Evolutionary conservation across 2,113 vertebrate species (phyloP).

Genomic region (Butorides virescens): DNA sequence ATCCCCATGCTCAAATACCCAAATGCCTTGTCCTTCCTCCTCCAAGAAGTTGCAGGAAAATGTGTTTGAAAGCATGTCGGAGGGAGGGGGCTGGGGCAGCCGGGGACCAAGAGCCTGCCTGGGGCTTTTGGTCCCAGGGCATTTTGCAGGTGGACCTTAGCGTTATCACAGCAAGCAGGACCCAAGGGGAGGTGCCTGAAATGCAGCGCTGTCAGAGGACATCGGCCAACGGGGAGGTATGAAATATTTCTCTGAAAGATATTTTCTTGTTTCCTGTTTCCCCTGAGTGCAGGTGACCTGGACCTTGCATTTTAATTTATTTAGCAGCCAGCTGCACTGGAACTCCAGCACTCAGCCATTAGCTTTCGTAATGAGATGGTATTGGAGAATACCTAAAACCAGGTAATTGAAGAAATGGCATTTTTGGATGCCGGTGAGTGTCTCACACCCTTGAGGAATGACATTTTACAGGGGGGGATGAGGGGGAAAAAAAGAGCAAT

Average conservation of each 20-base stretch:
- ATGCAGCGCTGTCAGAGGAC: rapidly evolving
- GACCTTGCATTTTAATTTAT: not conserved
- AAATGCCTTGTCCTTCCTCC: not conserved
- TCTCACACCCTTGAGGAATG: constrained; percentile 1
- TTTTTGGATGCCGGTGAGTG: not conserved
- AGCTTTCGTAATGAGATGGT: not conserved
- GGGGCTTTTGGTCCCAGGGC: rapidly evolving
- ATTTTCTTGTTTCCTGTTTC: not conserved
- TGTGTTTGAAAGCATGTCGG: not conserved
- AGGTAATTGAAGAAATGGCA: not conserved
- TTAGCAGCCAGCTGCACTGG: not conserved
- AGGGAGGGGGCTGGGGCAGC: not conserved
- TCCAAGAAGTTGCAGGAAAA: not conserved
- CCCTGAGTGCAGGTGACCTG: not conserved
- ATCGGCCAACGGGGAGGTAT: not conserved
- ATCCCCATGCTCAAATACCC: not conserved
- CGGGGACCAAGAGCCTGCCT: not conserved
- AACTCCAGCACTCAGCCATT: not conserved
- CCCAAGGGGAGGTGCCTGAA: not conserved
- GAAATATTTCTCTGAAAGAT: not conserved
- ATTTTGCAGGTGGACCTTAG: not conserved
- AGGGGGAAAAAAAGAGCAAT: not conserved
- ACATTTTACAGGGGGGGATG: not conserved
- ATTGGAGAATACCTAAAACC: not conserved
- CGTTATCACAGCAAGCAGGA: not conserved